Base-by-base conservation (phyloP, 1,140 invertebrate species). In the Metaphire vulgaris region DNA sequence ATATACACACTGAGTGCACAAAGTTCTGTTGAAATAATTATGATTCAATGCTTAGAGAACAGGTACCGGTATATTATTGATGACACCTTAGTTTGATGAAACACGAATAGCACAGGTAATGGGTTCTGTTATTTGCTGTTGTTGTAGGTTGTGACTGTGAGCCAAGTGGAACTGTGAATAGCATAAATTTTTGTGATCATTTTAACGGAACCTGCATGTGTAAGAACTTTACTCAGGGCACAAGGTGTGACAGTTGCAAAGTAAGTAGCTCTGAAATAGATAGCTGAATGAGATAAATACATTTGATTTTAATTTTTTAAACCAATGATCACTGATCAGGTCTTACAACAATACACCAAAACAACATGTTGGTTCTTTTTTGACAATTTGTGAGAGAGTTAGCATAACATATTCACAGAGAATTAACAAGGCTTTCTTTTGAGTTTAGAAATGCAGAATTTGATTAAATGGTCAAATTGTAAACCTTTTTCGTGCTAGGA, bases 141-240 rank as follows among this genome's bases (percentile, higher is more conserved):
- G 26, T 74, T 77, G 26, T 70, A 79, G 78, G 30, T 21, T 79
- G 78, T 70, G 67, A 69, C 26, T 79, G 78, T 74, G 28, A 74
- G 6, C 1, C 32, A 0, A 28, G 2, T 12, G 78, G 78, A 1
- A 77, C 65, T 16, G 28, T 77, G 2, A 70, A 75, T 67, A 75
- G 56, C 73, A 74, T 34, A 2, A 73, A 74, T 33, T 32, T 77
- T 29, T 79, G 78, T 56, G 65, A 79, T 72, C 77, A 79, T 30
- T 26, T 21, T 15, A 77, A 77, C 33, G 78, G 78, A 2, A 66
- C 71, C 15, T 79, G 78, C 66, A 32, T 70, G 2, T 79, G 78
- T 69, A 79, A 79, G 69, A 33, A 56, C 31, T 77, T 77, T 67
- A 74, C 76, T 31, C 14, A 68, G 2, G 78, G 78, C 2, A 1